Base-by-base conservation (phyloP, 2,113 vertebrate species). In the Noturus placidus region DNA sequence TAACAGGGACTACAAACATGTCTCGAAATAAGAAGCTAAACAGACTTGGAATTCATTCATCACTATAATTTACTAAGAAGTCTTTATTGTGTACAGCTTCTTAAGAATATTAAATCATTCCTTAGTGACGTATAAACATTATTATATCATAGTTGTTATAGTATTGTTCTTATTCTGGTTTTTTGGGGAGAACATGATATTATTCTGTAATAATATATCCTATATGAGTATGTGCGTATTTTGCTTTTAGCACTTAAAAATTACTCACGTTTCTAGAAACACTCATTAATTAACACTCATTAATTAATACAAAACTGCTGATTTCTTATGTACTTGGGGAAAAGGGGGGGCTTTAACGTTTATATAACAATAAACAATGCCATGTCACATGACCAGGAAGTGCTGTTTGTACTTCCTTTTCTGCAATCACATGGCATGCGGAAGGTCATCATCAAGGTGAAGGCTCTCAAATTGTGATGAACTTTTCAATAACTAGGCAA, bases 1-100 rank as follows among this genome's bases (percentile, higher is more conserved):
- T 94, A 90, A 92, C 67, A 59, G 82, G 91, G 82, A 90, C 61
- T 85, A 90, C 87, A 88, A 90, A 83, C 50, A n/a, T 65, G 46
- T n/a, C 76, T 54, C 2, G 11, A n/a, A 50, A 50, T 27, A 74
- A 74, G 38, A 42, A 42, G 20, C 70, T 20, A 42, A 42, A 74
- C 8, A 42, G 42, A 74, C 19, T 35, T 77, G n/a, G 42, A 2
- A 46, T n/a, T 50, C 6, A 46, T 25, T 10, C 46, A 6, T 69
- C 4, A 30, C 30, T 69, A 67, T 4, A 65, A 25, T 65, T 10
- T 67, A 5, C 5, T 35, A 22, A 38, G 4, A 25, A 22, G 22
- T 42, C 35, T 20, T 38, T 42, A 10, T 38, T 74, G 0, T 1
- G 25, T 38, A 25, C 22, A 77, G 6, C 3, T 19, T 56, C 25